Base-by-base conservation (phyloP, 1,140 invertebrate genomes). In the Nephila pilipes region DNA sequence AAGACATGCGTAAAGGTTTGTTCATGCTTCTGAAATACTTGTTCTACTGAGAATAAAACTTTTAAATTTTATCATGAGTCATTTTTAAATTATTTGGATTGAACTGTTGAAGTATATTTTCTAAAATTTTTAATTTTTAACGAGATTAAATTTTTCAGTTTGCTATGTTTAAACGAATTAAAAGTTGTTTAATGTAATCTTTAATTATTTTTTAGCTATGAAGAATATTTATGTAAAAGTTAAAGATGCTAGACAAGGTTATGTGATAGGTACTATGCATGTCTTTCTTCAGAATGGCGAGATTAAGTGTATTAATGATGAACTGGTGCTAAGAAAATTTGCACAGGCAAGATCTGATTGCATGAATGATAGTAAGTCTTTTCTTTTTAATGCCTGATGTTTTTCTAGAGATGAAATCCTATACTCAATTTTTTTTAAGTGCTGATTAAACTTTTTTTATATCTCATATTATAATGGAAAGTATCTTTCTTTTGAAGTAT, bases 271-370 rank as follows among this genome's bases (percentile, higher is more conserved):
- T 22, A 54, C 29, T 20, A 16, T 92, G 16, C 38, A 69, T 85
- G 12, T 92, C 10, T 60, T 10, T 65, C 29, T 55, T 36, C 25
- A 22, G 12, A 18, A 63, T 75, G 58, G 83, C 2, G n/a, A 54
- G 6, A 29, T 22, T 2, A 32, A 46, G 8, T 92, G 90, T 20
- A 1, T 92, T 12, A 92, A 92, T 85, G 80, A 92, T 25, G 90
- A 69, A 25, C 81, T 92, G 25, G 58, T 85, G 4, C 18, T n/a
- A 12, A 80, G 58, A 25, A 85, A 92, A 32, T 92, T 25, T 92
- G 90, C 90, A 22, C 18, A 54, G 4, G 38, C n/a, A 14, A 83
- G 54, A 5, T 22, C 38, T 16, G 22, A 83, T 0, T 83, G 38
- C 16, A 55, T 38, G 80, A 57, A 83, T 83, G 46, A 83, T 54